Base-by-base conservation (phyloP, 1,140 invertebrate genomes). In the Leptoteleia sp. region DNA sequence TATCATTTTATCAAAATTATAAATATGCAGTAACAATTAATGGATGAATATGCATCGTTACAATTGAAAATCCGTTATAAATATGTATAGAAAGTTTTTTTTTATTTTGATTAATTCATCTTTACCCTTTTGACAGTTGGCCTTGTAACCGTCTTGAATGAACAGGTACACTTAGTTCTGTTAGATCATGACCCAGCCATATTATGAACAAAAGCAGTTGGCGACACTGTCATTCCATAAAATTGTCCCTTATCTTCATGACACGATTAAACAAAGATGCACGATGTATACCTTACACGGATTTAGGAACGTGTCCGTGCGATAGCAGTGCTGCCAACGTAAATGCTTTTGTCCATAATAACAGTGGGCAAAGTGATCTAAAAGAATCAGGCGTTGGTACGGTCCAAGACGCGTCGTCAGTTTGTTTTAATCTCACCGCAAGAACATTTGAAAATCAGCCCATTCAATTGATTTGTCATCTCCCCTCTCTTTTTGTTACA, bases 1-100 rank as follows among this genome's bases (percentile, higher is more conserved):
- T 57, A 68, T 68, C 11, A n/a, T 59, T 31, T 48, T 59, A 70
- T 70, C 57, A 70, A 70, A 50, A 25, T 59, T 1, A 70, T 68
- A 55, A 68, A 42, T 35, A 45, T 67, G 22, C 12, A 4, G 8
- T 35, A 52, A 52, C 17, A 25, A 7, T 50, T 13, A 38, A 70
- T 59, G 17, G 13, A 48, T 57, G 16, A 54, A 22, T 42, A 31
- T 22, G 3, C 9, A 50, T 48, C 13, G 27, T 47, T 7, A 4
- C 33, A 33, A 48, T 70, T 5, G 16, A 50, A 70, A 59, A 43
- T 43, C 17, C 17, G 8, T 59, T 33, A 47, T 35, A 33, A 50
- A 61, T 13, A 61, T 19, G n/a, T 38, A 38, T 45, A 71, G 37
- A 50, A 59, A 52, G 22, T 33, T n/a, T n/a, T n/a, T n/a, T n/a